Conservation (phyloP, 2,888 invertebrate genomes). For the Pammene fasciana region DNA sequence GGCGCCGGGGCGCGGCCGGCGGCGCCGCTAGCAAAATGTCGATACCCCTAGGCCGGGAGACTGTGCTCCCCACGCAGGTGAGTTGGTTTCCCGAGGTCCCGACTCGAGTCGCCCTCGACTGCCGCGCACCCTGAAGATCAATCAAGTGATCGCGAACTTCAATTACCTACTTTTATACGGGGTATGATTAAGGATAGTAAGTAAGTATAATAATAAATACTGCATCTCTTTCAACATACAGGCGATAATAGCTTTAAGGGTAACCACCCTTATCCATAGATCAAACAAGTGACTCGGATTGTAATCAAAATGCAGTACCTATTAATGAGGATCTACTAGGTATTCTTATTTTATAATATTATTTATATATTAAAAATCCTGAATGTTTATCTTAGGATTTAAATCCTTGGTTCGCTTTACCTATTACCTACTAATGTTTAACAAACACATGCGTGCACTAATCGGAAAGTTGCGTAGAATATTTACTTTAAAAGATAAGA, state of each 20-base stretch:
- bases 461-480: slow-evolving; percentile 1
- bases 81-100: slow-evolving; percentile 55
- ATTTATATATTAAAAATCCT: too few species aligned
- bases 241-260: neutral
- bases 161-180: slow-evolving; percentile 5
- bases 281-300: neutral
- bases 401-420: too few species aligned
- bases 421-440: neutral
- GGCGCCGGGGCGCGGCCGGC: slow-evolving; percentile 82
- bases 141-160: slow-evolving; percentile 14
- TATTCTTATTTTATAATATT: too few species aligned
- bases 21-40: slow-evolving; percentile 82
- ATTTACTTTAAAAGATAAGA: slow-evolving; percentile 2
- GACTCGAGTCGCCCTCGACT: slow-evolving; percentile 18
- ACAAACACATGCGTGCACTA: neutral
- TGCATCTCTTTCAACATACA: neutral
- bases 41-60: slow-evolving; percentile 82
- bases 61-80: slow-evolving; percentile 80
- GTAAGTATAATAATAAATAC: neutral
- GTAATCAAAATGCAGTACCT: too few species aligned
- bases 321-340: neutral
- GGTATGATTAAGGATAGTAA: neutral
- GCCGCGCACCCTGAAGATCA: slow-evolving; percentile 14
- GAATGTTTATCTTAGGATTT: too few species aligned
- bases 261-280: neutral